Evolutionary conservation across 2,888 invertebrate genomes (phyloP), one percentile per base, ranked within the genome.

Genomic region (Papilio demoleus): DNA sequence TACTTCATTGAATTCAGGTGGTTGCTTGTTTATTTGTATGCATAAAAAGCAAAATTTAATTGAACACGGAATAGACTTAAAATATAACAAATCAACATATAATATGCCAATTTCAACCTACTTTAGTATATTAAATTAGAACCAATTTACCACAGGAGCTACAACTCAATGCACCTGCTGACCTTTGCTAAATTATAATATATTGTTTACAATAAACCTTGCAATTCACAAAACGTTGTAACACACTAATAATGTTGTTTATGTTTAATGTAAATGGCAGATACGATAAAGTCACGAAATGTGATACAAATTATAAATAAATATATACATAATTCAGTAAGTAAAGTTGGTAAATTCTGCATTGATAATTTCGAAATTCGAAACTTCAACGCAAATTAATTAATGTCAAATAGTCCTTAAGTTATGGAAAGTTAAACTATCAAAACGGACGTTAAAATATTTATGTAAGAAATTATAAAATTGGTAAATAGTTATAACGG

Each of bases 171-270:
- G 19, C 63, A 63, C 47, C 63, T 63, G 50, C 47, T 34, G 34
- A 63, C 40, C 45, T 62, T 45, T 45, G 17, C 31, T 31, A 45
- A 62, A 34, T 63, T 34, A 63, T 50, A 63, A 47, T 12, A 12
- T 11, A 62, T 40, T 40, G 27, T 42, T 42, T 34, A 34, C 17
- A 19, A 22, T 17, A 31, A 47, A 34, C 45, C 1, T 45, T n/a
- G 19, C 63, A 36, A 47, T 63, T 34, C 62, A 9, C 9, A 36
- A 14, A 63, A 45, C 47, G 22, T 47, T 47, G 14, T 19, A 17
- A 31, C 62, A 19, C 22, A 50, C 31, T 63, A 14, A 63, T 63
- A 63, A 63, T 34, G 62, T 64, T 64, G 53, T 56, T 65, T 65
- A 56, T 64, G 34, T 53, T 2, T n/a, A 45, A n/a, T 11, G 6